These are phyloP conservation scores for Crotalus tigris DNA, from an alignment of 2,113 vertebrate species.

Conservation along the genomic window DNA sequence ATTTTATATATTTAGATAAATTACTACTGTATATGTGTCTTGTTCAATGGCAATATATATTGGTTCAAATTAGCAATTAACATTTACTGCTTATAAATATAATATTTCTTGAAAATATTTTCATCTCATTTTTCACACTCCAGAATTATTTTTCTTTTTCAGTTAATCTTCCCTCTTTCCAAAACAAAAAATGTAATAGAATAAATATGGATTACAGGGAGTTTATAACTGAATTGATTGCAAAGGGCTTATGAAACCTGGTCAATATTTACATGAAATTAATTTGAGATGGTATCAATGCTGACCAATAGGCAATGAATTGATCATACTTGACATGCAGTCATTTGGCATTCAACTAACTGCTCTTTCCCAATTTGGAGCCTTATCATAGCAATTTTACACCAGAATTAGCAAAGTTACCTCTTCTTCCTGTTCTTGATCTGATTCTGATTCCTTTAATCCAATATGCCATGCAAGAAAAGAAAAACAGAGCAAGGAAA, in stretches of 20 bases:
- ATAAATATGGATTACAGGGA: neutral
- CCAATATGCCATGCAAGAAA: slow-evolving; percentile 72
- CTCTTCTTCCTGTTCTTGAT: slow-evolving; percentile 94
- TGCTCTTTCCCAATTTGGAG: neutral
- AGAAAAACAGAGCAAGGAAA: slow-evolving; percentile 72
- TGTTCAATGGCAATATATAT: neutral
- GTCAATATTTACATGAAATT: neutral
- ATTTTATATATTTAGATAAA: neutral
- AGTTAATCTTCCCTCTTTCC: neutral
- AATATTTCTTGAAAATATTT: neutral
- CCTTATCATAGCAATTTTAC: slow-evolving; percentile 11
- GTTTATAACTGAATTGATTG: neutral
- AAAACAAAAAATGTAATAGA: neutral
- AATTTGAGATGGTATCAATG: neutral
- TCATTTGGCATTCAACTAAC: neutral
- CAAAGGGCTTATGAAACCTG: neutral
- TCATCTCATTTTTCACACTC: neutral
- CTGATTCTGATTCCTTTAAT: slow-evolving; percentile 95
- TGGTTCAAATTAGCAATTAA: neutral
- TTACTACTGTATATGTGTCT: neutral
- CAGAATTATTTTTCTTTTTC: neutral
- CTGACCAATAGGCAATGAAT: neutral
- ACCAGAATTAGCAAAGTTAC: slow-evolving; percentile 72
- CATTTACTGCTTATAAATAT: neutral
- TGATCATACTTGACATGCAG: neutral